These are phyloP conservation scores for Onchidella celtica DNA, from an alignment of 2,888 invertebrate species.

Conservation along the genomic window DNA sequence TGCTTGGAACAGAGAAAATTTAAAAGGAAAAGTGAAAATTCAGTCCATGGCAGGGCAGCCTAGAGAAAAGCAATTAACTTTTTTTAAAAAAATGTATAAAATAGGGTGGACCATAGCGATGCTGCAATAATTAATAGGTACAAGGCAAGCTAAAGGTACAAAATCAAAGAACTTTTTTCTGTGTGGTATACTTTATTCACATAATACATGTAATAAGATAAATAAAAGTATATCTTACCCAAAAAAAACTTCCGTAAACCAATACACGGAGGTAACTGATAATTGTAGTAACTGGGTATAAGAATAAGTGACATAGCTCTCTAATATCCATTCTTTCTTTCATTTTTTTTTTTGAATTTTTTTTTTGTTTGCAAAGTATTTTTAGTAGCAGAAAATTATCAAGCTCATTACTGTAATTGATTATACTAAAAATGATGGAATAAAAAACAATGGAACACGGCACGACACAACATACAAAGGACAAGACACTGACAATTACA, in stretches of 20 bases:
- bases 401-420: not conserved
- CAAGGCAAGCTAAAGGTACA: no score
- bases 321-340: not conserved
- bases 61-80: no score
- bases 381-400: not conserved
- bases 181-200: no score
- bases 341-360: no score
- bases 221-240: not conserved
- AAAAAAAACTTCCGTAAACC: not conserved
- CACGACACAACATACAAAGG: not conserved
- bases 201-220: not conserved
- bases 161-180: no score
- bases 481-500: not conserved
- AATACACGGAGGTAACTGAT: not conserved
- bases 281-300: not conserved
- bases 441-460: not conserved
- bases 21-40: no score
- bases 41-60: no score
- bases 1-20: no score
- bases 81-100: no score
- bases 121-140: no score
- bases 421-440: not conserved
- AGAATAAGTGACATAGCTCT: not conserved
- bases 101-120: no score
- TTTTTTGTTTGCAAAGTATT: no score